A percentile compares a stretch with the other conserved stretches of the same genome.
Evolutionary conservation across 2,113 vertebrate genomes (phyloP).

Genomic region (Taxidea taxus): DNA sequence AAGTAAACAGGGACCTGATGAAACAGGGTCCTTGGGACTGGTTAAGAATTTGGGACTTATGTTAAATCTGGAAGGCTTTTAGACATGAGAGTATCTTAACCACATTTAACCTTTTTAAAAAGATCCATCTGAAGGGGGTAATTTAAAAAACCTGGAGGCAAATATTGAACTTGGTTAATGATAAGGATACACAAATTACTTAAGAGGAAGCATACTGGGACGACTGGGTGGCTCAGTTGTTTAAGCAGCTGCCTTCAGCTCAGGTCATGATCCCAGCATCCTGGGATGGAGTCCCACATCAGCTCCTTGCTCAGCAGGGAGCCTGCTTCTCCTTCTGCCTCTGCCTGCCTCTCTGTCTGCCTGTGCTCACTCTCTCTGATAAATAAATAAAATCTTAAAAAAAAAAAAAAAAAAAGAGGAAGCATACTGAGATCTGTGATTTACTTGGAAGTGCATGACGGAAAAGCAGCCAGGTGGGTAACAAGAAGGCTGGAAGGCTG

Average conservation of each 20-base stretch:
- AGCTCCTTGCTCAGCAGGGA: too few relatives aligned
- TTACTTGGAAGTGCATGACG: neutral
- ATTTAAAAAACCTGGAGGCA: neutral
- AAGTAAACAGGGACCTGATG: neutral
- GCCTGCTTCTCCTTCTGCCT: too few relatives aligned
- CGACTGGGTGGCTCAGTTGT: too few relatives aligned
- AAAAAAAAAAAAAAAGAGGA: too few relatives aligned
- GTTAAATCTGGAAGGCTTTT: neutral
- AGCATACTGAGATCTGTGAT: neutral
- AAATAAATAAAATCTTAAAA: too few relatives aligned
- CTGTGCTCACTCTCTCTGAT: too few relatives aligned
- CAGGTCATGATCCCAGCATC: too few relatives aligned
- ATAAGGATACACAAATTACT: neutral
- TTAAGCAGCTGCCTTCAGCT: too few relatives aligned
- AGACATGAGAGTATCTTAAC: neutral
- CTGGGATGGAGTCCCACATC: too few relatives aligned
- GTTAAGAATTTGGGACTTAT: neutral
- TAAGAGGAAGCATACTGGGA: neutral
- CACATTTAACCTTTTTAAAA: conserved; percentile 2
- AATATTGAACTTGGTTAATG: neutral
- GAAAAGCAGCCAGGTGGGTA: neutral
- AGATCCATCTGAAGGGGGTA: neutral
- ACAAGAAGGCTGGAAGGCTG: too few relatives aligned
- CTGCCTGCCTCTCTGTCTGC: too few relatives aligned
- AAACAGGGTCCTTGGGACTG: neutral